Base-by-base conservation (phyloP, 2,888 invertebrate genomes). In the Crocallis elinguaria region DNA sequence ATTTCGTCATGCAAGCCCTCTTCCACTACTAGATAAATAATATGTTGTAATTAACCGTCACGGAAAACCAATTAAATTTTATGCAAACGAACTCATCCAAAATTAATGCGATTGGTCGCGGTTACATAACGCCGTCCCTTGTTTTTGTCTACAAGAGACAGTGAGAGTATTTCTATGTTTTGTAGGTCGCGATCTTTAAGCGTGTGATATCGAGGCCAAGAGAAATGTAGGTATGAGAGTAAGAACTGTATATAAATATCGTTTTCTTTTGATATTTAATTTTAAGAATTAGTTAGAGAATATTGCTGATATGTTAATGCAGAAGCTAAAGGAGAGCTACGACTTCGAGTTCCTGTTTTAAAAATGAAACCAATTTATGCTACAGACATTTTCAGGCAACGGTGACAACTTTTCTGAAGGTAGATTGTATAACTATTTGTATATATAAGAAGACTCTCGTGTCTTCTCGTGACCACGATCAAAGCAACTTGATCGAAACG, bases 161-260 rank as follows among this genome's bases (percentile, higher is more conserved):
- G 89, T 85, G 88, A 89, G 89, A 89, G 89, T 87, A 77, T 81
- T 48, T 43, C 38, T 48, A 33, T 12, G 57, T 69, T 84, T 84
- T 77, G 82, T 89, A 79, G 90, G 90, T 84, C 88, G 75, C 66
- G 71, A 79, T 81, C 71, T 69, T 60, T 36, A 44, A 62, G 67
- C 76, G 78, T 79, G 77, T 70, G 76, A 77, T 66, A 69, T 67
- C 71, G 71, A 62, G 67, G 64, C 48, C 70, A 72, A 81, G 85
- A 77, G 84, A 87, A 87, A 86, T 54, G 79, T 69, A 60, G 41
- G 23, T 38, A 35, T 21, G 27, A 38, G 39, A 11, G 12, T 23
- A 9, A 37, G 23, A 13, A 14, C n/a, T 23, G 23, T 12, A 12
- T 12, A 12, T 29, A n/a, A 25, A 8, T n/a, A n/a, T 25, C 25